Conservation (phyloP, 2,888 invertebrate species). For the Axea sp. region DNA sequence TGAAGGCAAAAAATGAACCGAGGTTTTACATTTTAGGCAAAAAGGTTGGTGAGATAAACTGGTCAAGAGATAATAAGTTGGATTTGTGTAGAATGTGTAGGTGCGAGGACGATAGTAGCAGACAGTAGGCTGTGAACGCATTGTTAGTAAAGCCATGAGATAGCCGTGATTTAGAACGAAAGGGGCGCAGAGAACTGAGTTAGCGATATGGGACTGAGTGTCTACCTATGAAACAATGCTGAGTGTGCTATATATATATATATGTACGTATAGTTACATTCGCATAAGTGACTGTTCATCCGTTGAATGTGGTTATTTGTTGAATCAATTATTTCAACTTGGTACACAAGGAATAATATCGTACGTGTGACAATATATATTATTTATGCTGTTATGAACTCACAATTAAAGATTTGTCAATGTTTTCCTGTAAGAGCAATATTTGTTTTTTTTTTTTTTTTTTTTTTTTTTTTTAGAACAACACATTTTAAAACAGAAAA, state of each 20-base stretch:
- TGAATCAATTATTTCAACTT: slow-evolving; percentile 42
- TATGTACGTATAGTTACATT: slow-evolving; percentile 8
- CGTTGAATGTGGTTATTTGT: slow-evolving; percentile 36
- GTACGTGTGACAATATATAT: slow-evolving; percentile 15
- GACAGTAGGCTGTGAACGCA: slow-evolving; percentile 66
- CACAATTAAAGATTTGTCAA: too few species aligned
- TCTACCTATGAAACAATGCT: slow-evolving; percentile 56
- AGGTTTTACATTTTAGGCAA: slow-evolving; percentile 34
- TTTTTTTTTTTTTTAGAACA: too few species aligned
- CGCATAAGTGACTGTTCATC: slow-evolving; percentile 50
- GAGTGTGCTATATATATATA: slow-evolving; percentile 32
- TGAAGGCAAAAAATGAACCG: slow-evolving; percentile 26
- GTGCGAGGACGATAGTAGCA: slow-evolving; percentile 37
- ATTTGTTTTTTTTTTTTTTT: too few species aligned
- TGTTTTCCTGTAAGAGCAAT: too few species aligned
- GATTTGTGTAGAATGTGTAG: slow-evolving; percentile 36
- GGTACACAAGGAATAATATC: slow-evolving; percentile 12
- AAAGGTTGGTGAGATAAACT: slow-evolving; percentile 50
- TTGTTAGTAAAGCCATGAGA: slow-evolving; percentile 75
- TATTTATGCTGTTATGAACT: slow-evolving; percentile 15
- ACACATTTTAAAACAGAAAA: too few species aligned
- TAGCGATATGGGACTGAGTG: slow-evolving; percentile 37
- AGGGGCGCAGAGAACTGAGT: slow-evolving; percentile 61
- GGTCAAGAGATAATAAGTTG: slow-evolving; percentile 54
- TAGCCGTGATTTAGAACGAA: slow-evolving; percentile 74